Percentiles rank a stretch among this genome's conserved stretches.
phyloP scores from a whole-genome alignment of 2,113 vertebrate genomes.

The Empidonax alnorum region DNA sequence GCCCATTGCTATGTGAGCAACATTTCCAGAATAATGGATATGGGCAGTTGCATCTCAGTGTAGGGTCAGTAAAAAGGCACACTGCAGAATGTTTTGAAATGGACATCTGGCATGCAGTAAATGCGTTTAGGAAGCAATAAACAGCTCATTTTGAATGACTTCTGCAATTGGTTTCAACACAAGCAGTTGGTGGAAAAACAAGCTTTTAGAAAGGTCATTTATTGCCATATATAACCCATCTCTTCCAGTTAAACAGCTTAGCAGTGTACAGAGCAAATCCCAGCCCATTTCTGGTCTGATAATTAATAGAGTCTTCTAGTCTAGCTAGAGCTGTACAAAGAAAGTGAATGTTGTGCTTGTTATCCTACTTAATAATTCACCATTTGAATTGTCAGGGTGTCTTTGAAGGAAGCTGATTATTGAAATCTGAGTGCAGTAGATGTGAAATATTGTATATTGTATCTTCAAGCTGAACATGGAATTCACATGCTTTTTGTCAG shows the following conservation, averaged over 20 bases:
- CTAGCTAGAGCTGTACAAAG: background rate
- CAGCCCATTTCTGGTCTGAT: constrained; percentile 43
- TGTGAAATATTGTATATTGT: background rate
- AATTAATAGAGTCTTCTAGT: constrained; percentile 57
- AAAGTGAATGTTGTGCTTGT: background rate
- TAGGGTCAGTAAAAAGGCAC: constrained; percentile 54
- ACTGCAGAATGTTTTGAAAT: constrained; percentile 51
- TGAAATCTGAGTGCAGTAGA: constrained; percentile 7
- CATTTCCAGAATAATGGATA: constrained; percentile 10
- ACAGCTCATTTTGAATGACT: constrained; percentile 71
- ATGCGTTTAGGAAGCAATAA: constrained; percentile 77
- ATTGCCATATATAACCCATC: constrained; percentile 62
- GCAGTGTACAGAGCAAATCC: constrained; percentile 57
- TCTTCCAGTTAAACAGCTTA: constrained; percentile 63
- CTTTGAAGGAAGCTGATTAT: constrained; percentile 5
- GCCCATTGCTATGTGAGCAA: background rate
- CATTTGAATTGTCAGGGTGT: constrained; percentile 15
- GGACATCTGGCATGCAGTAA: constrained; percentile 73
- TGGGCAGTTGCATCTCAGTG: background rate
- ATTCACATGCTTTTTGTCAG: background rate
- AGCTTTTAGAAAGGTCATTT: constrained; percentile 74
- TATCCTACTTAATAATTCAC: constrained; percentile 24
- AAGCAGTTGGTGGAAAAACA: constrained; percentile 68
- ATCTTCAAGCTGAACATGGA: background rate
- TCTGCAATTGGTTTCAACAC: constrained; percentile 73